Evolutionary conservation across 92 coral and sea anemone species (phyloP), one percentile per base, ranked within the genome.

Genomic region (Plumapathes pennacea): DNA sequence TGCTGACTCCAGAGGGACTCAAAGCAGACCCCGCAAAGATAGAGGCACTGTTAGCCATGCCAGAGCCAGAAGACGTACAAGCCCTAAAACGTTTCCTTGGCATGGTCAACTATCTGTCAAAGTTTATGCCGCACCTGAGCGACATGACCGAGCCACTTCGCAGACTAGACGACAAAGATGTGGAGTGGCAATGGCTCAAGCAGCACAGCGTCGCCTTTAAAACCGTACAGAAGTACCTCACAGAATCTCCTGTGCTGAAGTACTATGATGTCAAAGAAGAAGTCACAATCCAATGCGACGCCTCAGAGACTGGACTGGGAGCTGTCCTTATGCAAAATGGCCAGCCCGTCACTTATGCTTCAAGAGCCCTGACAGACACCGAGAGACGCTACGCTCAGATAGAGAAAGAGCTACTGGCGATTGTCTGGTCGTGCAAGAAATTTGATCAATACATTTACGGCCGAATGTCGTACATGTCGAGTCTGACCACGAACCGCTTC

Each of bases 111-210:
- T 70, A 69, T 19, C 72, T 78, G 26, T 60, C 78, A 36, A 78
- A 78, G 65, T 78, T 77, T 70, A 41, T 78, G 72, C 85, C 73
- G 10, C 62, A 56, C 57, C 50, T 79, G 34, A 57, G 64, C 10
- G 75, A 80, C 56, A 65, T 63, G 79, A 80, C 76, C 3, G 75
- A 63, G 47, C 80, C 67, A 30, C 70, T 80, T 10, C 53, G 86
- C 26, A 39, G 54, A 14, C 69, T 57, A 9, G 74, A 72, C 6
- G 70, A 71, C 73, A 71, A 42, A 50, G 50, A 71, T 48, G 74
- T 65, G 24, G 80, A 79, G 57, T 79, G 55, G 62, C 57, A 66
- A 54, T 71, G 80, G 85, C 25, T 71, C 27, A 20, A 39, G 13
- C 80, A 58, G 4, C 77, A 77, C 56, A 32, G 55, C 36, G 3